Evolutionary conservation across 2,797 vertebrate genomes (phyloP).

Genomic region (Neoniphon sammara): DNA sequence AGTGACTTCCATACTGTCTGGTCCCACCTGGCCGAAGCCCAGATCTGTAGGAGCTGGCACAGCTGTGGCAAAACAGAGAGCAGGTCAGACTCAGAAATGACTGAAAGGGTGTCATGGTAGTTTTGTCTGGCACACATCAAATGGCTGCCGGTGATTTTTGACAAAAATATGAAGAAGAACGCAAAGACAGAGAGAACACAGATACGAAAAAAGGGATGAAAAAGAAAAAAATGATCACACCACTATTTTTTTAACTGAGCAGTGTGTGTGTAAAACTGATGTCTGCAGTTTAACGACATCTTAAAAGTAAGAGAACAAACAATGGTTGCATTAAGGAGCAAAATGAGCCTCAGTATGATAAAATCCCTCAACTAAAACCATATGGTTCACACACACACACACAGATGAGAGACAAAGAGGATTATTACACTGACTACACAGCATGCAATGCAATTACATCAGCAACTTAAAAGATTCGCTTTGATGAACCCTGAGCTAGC

Average conservation of each 20-base stretch:
- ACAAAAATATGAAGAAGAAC: not conserved
- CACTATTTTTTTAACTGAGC: constrained; percentile 7
- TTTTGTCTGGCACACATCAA: too few species aligned
- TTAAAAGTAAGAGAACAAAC: constrained; percentile 66
- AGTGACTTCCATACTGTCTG: constrained; percentile 88
- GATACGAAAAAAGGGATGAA: not conserved
- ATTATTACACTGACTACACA: constrained; percentile 58
- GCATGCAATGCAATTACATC: constrained; percentile 52
- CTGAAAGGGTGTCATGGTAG: not conserved
- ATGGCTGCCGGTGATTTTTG: not conserved
- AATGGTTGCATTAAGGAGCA: constrained; percentile 45
- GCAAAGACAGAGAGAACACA: not conserved
- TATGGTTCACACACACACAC: constrained; percentile 57
- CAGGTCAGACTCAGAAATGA: not conserved
- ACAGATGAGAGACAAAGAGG: not conserved
- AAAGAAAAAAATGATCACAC: not conserved
- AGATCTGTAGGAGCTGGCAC: constrained; percentile 92
- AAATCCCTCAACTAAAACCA: constrained; percentile 67
- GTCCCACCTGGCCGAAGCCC: constrained; percentile 87
- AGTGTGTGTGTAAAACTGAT: constrained; percentile 19
- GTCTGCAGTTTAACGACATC: constrained; percentile 59
- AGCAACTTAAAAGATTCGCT: constrained; percentile 38
- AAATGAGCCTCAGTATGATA: constrained; percentile 64
- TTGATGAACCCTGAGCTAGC: constrained; percentile 41
- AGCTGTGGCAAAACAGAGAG: constrained; percentile 77